These are phyloP conservation scores for Laupala kohalensis DNA, from an alignment of 1,140 invertebrate species.

Conservation along the genomic window DNA sequence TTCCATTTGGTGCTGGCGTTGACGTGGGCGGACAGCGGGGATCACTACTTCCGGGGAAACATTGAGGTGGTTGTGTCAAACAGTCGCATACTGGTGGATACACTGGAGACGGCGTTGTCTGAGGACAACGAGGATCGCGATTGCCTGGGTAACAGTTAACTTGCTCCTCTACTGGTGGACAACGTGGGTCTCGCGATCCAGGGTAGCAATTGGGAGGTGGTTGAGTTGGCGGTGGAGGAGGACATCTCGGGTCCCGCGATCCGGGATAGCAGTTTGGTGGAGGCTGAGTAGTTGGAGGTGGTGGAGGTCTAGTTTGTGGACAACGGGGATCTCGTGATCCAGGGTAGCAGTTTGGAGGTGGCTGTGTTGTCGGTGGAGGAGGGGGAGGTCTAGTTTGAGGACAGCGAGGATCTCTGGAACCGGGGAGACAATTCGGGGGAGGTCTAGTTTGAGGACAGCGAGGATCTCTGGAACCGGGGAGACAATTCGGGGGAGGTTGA, in stretches of 20 bases:
- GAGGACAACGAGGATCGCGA: conserved; percentile 14
- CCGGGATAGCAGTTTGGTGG: conserved; percentile 27
- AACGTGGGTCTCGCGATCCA: conserved; percentile 20
- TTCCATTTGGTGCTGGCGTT: conserved; percentile 18
- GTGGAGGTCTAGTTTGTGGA: conserved; percentile 1
- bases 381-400: conserved; percentile 22
- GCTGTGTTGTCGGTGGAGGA: conserved; percentile 19
- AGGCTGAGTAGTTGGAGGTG: conserved; percentile 13
- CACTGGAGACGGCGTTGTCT: conserved; percentile 12
- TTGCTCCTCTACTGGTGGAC: conserved; percentile 4
- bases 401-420: conserved; percentile 27
- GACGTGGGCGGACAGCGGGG: conserved; percentile 19
- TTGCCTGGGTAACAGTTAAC: conserved; percentile 15
- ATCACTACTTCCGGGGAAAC: conserved; percentile 21
- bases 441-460: conserved; percentile 6
- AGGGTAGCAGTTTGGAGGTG: conserved; percentile 27
- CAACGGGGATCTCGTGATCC: conserved; percentile 22
- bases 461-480: conserved; percentile 15
- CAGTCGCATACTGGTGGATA: conserved; percentile 12
- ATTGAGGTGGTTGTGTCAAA: conserved; percentile 3
- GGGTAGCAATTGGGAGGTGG: conserved; percentile 23
- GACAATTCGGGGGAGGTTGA: conserved; percentile 7
- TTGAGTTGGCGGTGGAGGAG: conserved; percentile 15
- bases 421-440: conserved; percentile 24
- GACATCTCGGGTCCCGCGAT: conserved; percentile 25